phyloP scores from a whole-genome alignment of 2,888 invertebrate species.

The Carterocephalus palaemon region DNA sequence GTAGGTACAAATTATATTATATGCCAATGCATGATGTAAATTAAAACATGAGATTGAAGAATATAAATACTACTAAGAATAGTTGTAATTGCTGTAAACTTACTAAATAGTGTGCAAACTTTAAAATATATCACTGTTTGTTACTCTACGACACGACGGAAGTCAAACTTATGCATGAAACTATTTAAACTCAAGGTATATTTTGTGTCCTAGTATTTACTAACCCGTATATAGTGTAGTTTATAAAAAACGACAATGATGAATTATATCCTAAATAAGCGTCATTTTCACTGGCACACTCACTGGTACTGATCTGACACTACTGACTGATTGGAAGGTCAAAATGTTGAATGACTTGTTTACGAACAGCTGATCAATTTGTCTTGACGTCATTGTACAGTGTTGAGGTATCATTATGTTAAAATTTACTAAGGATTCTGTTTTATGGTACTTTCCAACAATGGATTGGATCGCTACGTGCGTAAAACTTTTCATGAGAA shows the following conservation, averaged over 20 bases:
- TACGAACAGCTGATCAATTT: constrained; percentile 17
- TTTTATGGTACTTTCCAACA: no score
- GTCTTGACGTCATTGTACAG: neutral
- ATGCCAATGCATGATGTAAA: no score
- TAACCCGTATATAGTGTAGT: neutral
- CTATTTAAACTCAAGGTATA: no score
- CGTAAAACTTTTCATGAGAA: no score
- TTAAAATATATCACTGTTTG: neutral
- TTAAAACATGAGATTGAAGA: no score
- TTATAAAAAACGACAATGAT: neutral
- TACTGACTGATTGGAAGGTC: constrained; percentile 13
- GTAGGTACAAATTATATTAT: no score
- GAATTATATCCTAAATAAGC: constrained; percentile 10
- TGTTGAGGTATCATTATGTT: neutral
- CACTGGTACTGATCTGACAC: constrained; percentile 14
- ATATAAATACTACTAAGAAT: no score
- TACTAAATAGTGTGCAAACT: constrained; percentile 7
- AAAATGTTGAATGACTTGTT: constrained; percentile 12
- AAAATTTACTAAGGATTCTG: constrained; percentile 4
- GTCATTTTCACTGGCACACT: constrained; percentile 5
- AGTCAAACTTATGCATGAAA: neutral
- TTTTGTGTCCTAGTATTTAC: no score
- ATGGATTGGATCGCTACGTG: no score
- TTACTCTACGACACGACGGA: constrained; percentile 1
- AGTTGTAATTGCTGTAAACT: neutral